These are phyloP conservation scores for Enteromius argenteus DNA, from an alignment of 2,797 vertebrate species.

Conservation along the genomic window DNA sequence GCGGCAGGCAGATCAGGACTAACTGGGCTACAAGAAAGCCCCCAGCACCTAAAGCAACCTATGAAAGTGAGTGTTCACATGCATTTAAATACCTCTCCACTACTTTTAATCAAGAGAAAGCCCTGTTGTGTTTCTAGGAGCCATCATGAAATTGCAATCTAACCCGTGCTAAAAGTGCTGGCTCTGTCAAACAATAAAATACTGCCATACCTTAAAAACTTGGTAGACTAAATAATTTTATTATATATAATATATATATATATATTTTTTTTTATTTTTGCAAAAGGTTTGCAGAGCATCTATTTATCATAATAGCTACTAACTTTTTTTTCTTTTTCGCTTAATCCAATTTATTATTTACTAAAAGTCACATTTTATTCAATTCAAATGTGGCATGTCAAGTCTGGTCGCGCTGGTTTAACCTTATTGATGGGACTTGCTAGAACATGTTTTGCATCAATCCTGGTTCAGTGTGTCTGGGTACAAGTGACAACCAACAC, in stretches of 20 bases:
- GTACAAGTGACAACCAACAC: not conserved
- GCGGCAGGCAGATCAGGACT: slow-evolving; percentile 96
- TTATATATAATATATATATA: no score
- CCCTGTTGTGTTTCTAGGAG: not conserved
- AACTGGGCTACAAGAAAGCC: slow-evolving; percentile 99
- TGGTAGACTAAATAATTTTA: not conserved
- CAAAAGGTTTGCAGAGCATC: not conserved
- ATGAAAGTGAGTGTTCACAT: slow-evolving; percentile 85
- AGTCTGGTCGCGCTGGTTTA: not conserved
- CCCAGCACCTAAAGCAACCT: slow-evolving; percentile 93
- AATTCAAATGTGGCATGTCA: not conserved
- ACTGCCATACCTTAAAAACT: not conserved
- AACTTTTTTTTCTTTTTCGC: not conserved
- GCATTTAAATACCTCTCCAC: not conserved
- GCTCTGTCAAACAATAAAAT: not conserved
- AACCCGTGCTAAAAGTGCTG: not conserved
- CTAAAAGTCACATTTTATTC: not conserved
- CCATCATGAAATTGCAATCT: not conserved
- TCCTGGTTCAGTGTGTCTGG: not conserved
- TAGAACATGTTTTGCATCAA: not conserved
- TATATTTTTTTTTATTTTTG: not conserved
- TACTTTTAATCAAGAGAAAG: not conserved
- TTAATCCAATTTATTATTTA: not conserved
- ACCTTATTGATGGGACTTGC: not conserved
- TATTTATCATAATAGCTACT: not conserved